phyloP scores from a whole-genome alignment of 2,888 invertebrate genomes.

The Orthosia cruda region DNA sequence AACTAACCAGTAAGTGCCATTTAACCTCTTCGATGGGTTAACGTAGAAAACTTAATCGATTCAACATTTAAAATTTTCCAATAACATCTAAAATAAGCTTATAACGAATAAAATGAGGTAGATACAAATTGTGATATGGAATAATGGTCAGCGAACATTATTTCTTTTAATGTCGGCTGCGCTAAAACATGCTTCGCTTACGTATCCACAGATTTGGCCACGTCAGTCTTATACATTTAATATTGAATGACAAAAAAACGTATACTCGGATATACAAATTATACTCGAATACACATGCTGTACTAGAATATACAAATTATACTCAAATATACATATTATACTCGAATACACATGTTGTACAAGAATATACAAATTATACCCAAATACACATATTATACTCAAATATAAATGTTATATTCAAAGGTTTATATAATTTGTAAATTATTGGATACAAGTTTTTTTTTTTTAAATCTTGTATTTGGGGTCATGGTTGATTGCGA shows the following conservation, averaged over 20 bases:
- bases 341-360: too few species aligned
- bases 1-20: constrained; percentile 73
- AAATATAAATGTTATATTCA: too few species aligned
- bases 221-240: constrained; percentile 50
- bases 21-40: constrained; percentile 79
- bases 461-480: background rate
- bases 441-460: too few species aligned
- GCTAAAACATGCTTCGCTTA: constrained; percentile 63
- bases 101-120: constrained; percentile 91
- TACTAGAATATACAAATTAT: background rate
- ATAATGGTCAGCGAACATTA: constrained; percentile 78
- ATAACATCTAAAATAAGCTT: constrained; percentile 88
- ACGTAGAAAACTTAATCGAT: constrained; percentile 72
- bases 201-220: constrained; percentile 60
- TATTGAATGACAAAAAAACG: background rate
- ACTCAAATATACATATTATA: background rate
- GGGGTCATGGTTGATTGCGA: background rate
- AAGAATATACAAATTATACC: too few species aligned
- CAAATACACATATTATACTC: too few species aligned
- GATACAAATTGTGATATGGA: constrained; percentile 91
- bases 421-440: too few species aligned
- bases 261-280: background rate
- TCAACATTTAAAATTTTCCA: constrained; percentile 80
- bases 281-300: background rate
- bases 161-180: constrained; percentile 47